phyloP scores from a whole-genome alignment of 2,797 vertebrate genomes.

The Anomalospiza imberbis region DNA sequence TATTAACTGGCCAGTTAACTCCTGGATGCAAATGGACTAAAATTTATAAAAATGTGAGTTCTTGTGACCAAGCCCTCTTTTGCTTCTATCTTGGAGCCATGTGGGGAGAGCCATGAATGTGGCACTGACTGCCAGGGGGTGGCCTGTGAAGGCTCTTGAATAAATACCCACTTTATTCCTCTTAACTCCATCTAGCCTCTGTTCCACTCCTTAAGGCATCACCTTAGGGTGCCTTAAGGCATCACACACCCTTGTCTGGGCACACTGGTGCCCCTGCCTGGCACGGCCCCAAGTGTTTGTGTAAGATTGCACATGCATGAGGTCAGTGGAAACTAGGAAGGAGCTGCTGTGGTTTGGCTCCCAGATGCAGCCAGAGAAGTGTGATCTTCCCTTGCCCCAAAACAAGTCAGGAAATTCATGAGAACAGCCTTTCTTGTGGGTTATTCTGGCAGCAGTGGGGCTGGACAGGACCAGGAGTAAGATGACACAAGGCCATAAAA shows the following conservation, averaged over 20 bases:
- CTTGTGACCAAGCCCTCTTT: neutral
- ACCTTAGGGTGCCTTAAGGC: neutral
- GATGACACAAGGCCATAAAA: constrained; percentile 1
- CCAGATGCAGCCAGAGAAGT: neutral
- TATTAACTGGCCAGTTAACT: neutral
- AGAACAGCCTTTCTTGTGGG: constrained; percentile 43
- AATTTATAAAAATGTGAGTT: neutral
- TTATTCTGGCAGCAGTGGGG: neutral
- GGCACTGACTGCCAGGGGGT: neutral
- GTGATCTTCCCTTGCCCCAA: constrained; percentile 10
- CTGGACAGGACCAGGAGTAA: neutral
- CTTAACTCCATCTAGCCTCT: neutral
- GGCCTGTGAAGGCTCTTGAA: neutral
- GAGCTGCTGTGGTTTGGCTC: constrained; percentile 36
- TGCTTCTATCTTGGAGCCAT: neutral
- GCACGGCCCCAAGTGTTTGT: fast-evolving
- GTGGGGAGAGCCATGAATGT: neutral
- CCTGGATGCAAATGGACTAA: neutral
- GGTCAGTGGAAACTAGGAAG: constrained; percentile 18
- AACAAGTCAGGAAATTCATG: neutral
- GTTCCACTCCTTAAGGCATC: neutral
- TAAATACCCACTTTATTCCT: neutral
- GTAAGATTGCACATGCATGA: neutral
- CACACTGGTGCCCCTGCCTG: neutral
- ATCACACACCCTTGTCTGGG: neutral